phyloP scores from a whole-genome alignment of 2,888 invertebrate genomes.

The Cephus nigrinus region DNA sequence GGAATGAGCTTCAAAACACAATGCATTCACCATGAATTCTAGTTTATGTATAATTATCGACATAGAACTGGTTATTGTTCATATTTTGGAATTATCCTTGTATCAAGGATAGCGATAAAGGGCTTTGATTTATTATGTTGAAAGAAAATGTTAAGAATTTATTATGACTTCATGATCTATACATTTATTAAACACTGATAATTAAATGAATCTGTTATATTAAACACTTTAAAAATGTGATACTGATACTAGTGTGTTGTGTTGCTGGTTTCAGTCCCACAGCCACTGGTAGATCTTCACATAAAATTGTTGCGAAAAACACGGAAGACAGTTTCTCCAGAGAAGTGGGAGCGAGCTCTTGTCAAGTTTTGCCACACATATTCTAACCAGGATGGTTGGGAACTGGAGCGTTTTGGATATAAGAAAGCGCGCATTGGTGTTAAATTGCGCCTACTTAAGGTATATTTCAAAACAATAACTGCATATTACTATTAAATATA shows the following conservation, averaged over 20 bases:
- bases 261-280: constrained; percentile 75
- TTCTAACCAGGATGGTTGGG: constrained; percentile 94
- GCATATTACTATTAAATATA: neutral
- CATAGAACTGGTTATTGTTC: neutral
- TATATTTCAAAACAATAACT: constrained; percentile 60
- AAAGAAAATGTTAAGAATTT: neutral
- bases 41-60: neutral
- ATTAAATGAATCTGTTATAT: neutral
- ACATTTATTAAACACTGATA: neutral
- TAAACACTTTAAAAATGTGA: neutral
- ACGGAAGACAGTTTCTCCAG: constrained; percentile 82
- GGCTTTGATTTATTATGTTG: neutral
- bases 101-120: no score
- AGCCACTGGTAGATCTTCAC: constrained; percentile 86
- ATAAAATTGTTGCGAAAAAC: constrained; percentile 89
- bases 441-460: constrained; percentile 91
- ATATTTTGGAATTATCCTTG: neutral
- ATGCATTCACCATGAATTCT: neutral
- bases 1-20: neutral
- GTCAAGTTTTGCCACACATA: constrained; percentile 93
- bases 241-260: neutral
- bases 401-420: constrained; percentile 95
- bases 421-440: constrained; percentile 89
- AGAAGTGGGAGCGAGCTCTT: constrained; percentile 91
- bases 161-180: neutral